A percentile compares a stretch with the other conserved stretches of the same genome.
These are phyloP conservation scores for Panulirus ornatus DNA, from an alignment of 1,140 invertebrate genomes.

Conservation along the genomic window DNA sequence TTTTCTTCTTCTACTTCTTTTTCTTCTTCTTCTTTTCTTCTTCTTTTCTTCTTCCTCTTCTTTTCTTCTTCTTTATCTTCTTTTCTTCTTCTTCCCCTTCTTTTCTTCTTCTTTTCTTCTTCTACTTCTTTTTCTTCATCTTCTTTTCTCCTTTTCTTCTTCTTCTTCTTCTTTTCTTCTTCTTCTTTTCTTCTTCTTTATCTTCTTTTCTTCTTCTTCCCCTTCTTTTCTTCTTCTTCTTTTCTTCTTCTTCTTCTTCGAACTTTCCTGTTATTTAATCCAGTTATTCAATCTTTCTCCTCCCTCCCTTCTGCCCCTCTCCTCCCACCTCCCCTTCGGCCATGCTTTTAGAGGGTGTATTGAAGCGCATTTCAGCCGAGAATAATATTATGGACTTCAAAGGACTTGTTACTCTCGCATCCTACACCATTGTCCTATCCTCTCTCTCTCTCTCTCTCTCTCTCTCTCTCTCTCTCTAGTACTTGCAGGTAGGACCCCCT, in stretches of 20 bases:
- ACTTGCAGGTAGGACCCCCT: too few species aligned
- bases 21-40: neutral
- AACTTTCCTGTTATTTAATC: neutral
- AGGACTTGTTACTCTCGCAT: neutral
- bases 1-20: neutral
- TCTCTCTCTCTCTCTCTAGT: neutral
- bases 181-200: neutral
- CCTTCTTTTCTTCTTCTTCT: neutral
- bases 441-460: neutral
- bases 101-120: neutral
- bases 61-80: neutral
- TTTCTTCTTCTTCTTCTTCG: neutral
- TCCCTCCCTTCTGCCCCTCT: neutral
- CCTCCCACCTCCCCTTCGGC: neutral
- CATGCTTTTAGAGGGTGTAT: slow-evolving; percentile 1
- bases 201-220: neutral
- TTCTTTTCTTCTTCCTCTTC: too few species aligned
- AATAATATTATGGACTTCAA: slow-evolving; percentile 12
- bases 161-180: neutral
- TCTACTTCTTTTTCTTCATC: too few species aligned
- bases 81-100: neutral
- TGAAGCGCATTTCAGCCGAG: neutral
- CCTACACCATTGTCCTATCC: neutral
- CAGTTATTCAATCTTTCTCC: neutral
- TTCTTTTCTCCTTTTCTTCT: too few species aligned